Conservation (phyloP, 2,888 invertebrate genomes). For the Lysandra coridon region DNA sequence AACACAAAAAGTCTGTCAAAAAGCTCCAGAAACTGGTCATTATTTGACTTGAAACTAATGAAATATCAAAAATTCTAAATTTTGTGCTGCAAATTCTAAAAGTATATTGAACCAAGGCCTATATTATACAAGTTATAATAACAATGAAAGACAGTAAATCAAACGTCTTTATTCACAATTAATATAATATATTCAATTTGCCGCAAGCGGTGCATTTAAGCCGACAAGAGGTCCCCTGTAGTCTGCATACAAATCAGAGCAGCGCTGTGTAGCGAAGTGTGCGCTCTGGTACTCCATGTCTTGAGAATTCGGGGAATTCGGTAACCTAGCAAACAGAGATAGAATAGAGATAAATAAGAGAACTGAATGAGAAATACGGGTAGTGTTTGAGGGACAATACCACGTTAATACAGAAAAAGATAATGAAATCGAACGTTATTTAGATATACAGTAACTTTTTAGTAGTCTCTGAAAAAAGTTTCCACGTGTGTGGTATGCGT, state of each 20-base stretch:
- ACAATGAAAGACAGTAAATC: constrained; percentile 10
- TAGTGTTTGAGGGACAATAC: background rate
- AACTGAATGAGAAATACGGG: background rate
- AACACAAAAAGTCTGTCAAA: no score
- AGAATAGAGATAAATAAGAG: background rate
- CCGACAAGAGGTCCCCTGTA: constrained; percentile 23
- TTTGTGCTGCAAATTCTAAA: background rate
- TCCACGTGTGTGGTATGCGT: no score
- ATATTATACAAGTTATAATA: background rate
- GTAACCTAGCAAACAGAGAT: constrained; percentile 54
- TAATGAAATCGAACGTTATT: background rate
- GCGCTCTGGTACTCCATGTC: constrained; percentile 58
- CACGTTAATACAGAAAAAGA: background rate
- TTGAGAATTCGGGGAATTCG: constrained; percentile 56
- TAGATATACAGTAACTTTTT: no score
- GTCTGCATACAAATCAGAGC: constrained; percentile 58
- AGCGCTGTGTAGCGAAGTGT: constrained; percentile 51
- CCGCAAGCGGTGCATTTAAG: constrained; percentile 28
- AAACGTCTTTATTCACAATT: background rate
- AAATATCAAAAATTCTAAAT: background rate
- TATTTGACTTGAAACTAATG: no score
- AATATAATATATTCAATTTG: constrained; percentile 21
- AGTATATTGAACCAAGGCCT: background rate
- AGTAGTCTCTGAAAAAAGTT: no score
- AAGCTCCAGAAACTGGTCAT: no score